These are phyloP conservation scores for Sebastes trivittatus DNA, from an alignment of 2,797 vertebrate species.

Conservation along the genomic window DNA sequence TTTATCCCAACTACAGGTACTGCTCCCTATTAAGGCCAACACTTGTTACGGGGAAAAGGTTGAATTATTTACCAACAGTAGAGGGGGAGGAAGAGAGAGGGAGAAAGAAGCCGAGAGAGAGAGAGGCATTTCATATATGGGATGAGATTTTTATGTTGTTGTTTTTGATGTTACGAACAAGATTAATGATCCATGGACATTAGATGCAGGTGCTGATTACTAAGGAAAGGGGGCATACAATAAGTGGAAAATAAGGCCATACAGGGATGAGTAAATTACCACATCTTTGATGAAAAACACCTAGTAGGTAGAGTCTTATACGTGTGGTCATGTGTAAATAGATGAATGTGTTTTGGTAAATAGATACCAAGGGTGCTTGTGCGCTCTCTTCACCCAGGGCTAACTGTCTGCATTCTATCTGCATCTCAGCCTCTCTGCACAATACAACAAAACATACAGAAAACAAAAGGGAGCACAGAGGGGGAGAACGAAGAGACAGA, in stretches of 20 bases:
- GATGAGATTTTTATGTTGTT: constrained; percentile 59
- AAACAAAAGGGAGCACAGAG: constrained; percentile 81
- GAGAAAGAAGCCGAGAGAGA: constrained; percentile 4
- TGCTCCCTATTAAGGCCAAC: constrained; percentile 83
- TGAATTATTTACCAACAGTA: constrained; percentile 86
- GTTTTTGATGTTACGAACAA: constrained; percentile 64
- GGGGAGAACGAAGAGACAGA: constrained; percentile 76
- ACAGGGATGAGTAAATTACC: constrained; percentile 22
- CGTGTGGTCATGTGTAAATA: constrained; percentile 63
- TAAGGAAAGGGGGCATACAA: constrained; percentile 33
- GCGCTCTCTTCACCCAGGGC: constrained; percentile 71
- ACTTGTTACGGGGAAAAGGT: constrained; percentile 83
- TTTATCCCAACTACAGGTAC: constrained; percentile 85
- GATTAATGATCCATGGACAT: constrained; percentile 74
- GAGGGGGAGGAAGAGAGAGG: constrained; percentile 44
- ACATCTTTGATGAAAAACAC: constrained; percentile 32
- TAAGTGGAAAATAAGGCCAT: constrained; percentile 35
- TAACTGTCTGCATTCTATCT: constrained; percentile 81
- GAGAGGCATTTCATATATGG: constrained; percentile 49
- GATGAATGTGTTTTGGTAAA: constrained; percentile 72
- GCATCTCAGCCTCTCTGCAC: constrained; percentile 77
- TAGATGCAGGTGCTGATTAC: constrained; percentile 57
- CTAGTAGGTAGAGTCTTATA: constrained; percentile 29
- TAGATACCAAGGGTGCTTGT: constrained; percentile 63
- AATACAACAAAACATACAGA: constrained; percentile 81